Evolutionary conservation across 2,888 invertebrate species (phyloP).

Genomic region (Mechanitis messenoides): DNA sequence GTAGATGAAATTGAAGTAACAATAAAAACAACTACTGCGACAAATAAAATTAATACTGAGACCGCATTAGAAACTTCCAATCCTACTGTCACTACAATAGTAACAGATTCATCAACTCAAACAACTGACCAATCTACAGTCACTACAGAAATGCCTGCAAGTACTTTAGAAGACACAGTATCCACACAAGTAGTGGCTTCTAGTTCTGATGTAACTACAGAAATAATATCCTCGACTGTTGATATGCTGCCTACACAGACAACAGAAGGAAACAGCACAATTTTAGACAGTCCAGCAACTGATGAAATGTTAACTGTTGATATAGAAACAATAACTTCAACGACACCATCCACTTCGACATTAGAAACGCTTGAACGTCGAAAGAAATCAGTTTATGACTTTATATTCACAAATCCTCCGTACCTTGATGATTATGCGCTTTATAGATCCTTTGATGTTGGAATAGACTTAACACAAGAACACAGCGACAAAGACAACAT

Average conservation of each 20-base stretch:
- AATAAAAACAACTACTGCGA: constrained; percentile 5
- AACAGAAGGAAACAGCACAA: constrained; percentile 13
- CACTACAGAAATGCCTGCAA: background rate
- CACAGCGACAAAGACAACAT: constrained; percentile 45
- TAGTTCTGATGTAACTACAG: constrained; percentile 7
- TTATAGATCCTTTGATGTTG: constrained; percentile 60
- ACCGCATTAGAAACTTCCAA: constrained; percentile 35
- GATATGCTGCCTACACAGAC: constrained; percentile 11
- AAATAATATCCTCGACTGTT: constrained; percentile 12
- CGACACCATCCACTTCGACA: constrained; percentile 34
- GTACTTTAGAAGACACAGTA: background rate
- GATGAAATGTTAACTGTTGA: constrained; percentile 26
- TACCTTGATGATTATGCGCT: constrained; percentile 54
- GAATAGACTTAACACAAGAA: constrained; percentile 40
- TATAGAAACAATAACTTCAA: constrained; percentile 19
- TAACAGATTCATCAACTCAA: background rate
- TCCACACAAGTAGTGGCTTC: constrained; percentile 5
- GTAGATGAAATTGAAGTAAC: constrained; percentile 5
- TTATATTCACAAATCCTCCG: constrained; percentile 60
- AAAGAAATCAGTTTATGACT: constrained; percentile 66
- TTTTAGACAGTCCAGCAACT: constrained; percentile 18
- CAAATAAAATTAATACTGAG: constrained; percentile 5
- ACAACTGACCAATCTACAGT: background rate
- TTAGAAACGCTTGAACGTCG: constrained; percentile 57
- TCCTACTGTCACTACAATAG: constrained; percentile 13